A percentile compares a stretch with the other conserved stretches of the same genome.
These are phyloP conservation scores for Cryptophagus acutangulus DNA, from an alignment of 2,888 invertebrate genomes.

Conservation along the genomic window DNA sequence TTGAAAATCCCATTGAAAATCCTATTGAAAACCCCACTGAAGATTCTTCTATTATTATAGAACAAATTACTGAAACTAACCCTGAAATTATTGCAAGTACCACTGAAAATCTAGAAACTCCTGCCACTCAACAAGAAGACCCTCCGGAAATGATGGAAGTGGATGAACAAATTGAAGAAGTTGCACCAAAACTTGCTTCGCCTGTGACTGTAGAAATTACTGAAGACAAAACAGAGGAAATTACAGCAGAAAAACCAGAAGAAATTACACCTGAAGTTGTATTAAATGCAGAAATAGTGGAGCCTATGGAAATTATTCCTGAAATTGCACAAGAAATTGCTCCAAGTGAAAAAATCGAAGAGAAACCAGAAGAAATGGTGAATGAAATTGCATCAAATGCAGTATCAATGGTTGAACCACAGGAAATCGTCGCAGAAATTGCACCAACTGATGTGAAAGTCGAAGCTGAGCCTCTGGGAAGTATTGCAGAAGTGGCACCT, in stretches of 20 bases:
- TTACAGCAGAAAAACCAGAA: neutral
- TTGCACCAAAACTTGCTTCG: no score
- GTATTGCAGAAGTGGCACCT: no score
- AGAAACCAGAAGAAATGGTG: conserved; percentile 1
- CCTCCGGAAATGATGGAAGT: neutral
- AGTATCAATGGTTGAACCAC: no score
- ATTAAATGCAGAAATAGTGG: no score
- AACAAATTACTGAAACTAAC: no score
- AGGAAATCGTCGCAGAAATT: conserved; percentile 7
- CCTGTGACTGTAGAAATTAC: neutral
- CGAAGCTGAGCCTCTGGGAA: conserved; percentile 2
- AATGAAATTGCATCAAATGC: conserved; percentile 10
- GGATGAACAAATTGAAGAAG: no score
- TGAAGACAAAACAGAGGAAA: no score
- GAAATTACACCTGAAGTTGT: neutral
- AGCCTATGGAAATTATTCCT: no score
- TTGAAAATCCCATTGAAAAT: neutral
- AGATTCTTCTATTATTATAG: neutral
- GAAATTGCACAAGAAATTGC: conserved; percentile 8
- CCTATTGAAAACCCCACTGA: neutral
- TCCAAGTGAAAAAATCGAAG: conserved; percentile 7
- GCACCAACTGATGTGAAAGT: neutral
- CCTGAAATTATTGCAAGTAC: no score
- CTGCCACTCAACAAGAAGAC: conserved; percentile 2
- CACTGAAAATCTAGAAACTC: no score